phyloP scores from a whole-genome alignment of 2,113 vertebrate species.

The Artemisiospiza belli region DNA sequence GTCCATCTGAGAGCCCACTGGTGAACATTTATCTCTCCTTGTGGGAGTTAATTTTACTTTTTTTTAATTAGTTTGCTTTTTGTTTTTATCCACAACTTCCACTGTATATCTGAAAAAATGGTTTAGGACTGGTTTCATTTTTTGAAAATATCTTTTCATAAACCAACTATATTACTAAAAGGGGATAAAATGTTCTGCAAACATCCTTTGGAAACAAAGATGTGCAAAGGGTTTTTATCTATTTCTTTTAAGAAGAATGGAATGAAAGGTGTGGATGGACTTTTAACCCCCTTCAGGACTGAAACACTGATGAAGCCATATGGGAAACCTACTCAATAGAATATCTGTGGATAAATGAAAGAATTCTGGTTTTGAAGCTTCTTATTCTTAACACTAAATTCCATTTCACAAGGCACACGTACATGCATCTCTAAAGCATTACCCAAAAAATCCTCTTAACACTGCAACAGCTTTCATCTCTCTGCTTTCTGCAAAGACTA shows the following conservation, averaged over 20 bases:
- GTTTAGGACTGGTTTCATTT: background rate
- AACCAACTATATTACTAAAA: background rate
- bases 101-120: background rate
- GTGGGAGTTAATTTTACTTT: background rate
- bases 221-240: background rate
- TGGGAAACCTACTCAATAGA: background rate
- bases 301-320: background rate
- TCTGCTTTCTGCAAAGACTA: slow-evolving; percentile 25
- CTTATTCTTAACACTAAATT: slow-evolving; percentile 37
- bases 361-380: slow-evolving; percentile 5
- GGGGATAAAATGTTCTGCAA: background rate
- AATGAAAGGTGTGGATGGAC: background rate
- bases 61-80: fast-evolving
- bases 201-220: background rate
- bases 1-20: background rate
- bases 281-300: background rate
- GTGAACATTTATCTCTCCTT: background rate
- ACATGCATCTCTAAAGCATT: slow-evolving; percentile 9
- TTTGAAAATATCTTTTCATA: background rate
- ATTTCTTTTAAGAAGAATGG: background rate
- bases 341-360: slow-evolving; percentile 18
- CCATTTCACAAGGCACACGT: background rate
- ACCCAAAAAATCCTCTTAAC: slow-evolving; percentile 46
- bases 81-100: background rate
- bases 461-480: slow-evolving; percentile 34